These are phyloP conservation scores for Escarpia spicata DNA, from an alignment of 2,888 invertebrate species.

Conservation along the genomic window DNA sequence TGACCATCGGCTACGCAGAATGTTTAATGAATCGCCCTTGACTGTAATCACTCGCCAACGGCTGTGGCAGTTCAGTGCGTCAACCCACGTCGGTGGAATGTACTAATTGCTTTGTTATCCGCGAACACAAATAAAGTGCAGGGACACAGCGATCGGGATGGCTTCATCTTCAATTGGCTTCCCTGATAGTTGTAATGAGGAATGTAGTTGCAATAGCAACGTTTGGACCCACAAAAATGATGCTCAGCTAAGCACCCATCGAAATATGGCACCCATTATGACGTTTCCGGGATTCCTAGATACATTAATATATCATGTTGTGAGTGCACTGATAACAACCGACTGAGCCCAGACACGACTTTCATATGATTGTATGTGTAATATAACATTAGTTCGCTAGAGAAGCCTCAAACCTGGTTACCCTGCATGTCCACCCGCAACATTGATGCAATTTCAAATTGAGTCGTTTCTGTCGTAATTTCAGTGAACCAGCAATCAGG, in stretches of 20 bases:
- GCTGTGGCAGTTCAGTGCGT: not conserved
- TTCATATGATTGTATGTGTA: not conserved
- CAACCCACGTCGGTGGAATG: not conserved
- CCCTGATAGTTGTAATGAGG: slow-evolving; percentile 4
- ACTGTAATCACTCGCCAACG: not conserved
- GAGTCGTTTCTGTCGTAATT: not conserved
- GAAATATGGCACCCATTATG: not conserved
- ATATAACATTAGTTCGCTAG: not conserved
- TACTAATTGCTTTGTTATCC: not conserved
- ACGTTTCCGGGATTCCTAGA: not conserved
- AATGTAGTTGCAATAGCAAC: not conserved
- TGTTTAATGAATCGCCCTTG: not conserved
- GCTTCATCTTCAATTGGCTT: not conserved
- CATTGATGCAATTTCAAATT: not conserved
- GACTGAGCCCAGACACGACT: not conserved
- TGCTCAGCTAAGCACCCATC: not conserved
- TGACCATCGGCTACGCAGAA: not conserved
- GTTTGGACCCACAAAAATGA: not conserved
- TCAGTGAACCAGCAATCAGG: too few relatives aligned
- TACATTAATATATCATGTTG: not conserved
- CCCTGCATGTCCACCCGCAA: not conserved
- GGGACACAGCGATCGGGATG: not conserved
- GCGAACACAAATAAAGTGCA: not conserved
- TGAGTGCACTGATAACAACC: not conserved
- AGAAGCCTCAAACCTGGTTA: not conserved